Evolutionary conservation across 2,888 invertebrate species (phyloP).

Genomic region (Rhaphigaster nebulosa): DNA sequence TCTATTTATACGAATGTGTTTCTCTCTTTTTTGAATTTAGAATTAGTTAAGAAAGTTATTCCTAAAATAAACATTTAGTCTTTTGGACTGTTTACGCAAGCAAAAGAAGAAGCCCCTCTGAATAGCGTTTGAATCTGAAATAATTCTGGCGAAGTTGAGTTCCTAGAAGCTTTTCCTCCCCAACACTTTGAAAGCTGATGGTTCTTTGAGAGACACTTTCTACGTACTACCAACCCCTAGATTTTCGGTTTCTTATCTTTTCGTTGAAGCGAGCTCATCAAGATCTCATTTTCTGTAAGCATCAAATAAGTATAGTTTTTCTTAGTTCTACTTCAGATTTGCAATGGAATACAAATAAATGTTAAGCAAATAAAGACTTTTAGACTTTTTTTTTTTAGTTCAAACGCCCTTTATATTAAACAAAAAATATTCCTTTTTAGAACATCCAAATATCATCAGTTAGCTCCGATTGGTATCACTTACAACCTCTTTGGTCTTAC

Average conservation of each 20-base stretch:
- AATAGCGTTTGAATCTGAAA: not conserved
- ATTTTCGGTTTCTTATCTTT: not conserved
- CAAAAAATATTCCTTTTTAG: no score
- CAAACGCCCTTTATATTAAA: not conserved
- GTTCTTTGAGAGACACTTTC: not conserved
- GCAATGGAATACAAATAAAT: not conserved
- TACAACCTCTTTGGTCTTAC: no score
- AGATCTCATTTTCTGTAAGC: not conserved
- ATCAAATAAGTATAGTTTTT: not conserved
- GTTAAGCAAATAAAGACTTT: no score
- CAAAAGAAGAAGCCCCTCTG: not conserved
- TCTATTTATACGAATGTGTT: no score
- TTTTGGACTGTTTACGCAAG: not conserved
- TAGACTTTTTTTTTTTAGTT: no score
- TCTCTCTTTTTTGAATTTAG: not conserved
- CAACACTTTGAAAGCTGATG: constrained; percentile 1
- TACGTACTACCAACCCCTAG: not conserved
- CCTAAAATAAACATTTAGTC: not conserved
- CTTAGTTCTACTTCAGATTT: not conserved
- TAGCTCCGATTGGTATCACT: no score
- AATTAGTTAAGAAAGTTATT: not conserved
- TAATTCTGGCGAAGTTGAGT: not conserved
- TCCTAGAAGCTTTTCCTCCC: not conserved
- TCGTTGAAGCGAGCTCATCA: not conserved
- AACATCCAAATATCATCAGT: no score